Evolutionary conservation across 2,888 invertebrate genomes (phyloP).

Genomic region (Syrphus vitripennis): DNA sequence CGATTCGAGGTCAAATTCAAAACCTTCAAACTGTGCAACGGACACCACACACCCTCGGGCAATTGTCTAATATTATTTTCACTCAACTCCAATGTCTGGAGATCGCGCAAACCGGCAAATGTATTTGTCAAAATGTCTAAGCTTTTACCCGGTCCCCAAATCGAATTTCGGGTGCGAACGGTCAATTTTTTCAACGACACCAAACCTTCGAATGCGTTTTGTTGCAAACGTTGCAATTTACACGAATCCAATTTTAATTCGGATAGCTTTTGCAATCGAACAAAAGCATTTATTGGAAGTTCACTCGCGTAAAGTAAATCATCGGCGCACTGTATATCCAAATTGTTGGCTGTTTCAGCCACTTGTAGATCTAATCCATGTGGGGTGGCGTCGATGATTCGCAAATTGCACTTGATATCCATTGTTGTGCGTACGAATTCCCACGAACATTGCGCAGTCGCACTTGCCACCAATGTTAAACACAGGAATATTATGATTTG

Average conservation of each 20-base stretch:
- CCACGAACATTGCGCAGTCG: conserved; percentile 79
- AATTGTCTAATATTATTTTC: conserved; percentile 92
- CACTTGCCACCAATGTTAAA: conserved; percentile 43
- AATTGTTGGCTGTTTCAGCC: conserved; percentile 87
- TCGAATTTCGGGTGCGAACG: conserved; percentile 89
- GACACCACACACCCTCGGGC: conserved; percentile 91
- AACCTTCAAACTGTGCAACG: conserved; percentile 89
- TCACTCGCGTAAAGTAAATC: conserved; percentile 90
- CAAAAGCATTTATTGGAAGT: conserved; percentile 86
- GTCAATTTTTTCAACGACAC: conserved; percentile 89
- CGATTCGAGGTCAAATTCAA: conserved; percentile 93
- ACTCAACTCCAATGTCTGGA: conserved; percentile 90
- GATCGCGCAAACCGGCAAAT: conserved; percentile 89
- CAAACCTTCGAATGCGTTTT: conserved; percentile 90
- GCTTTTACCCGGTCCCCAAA: conserved; percentile 89
- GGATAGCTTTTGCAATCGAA: conserved; percentile 87
- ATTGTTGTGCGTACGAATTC: conserved; percentile 80
- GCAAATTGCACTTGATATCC: conserved; percentile 80
- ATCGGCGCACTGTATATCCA: conserved; percentile 90
- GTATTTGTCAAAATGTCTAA: conserved; percentile 88
- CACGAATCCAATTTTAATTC: conserved; percentile 90
- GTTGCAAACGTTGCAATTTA: conserved; percentile 89
- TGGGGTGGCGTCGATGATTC: conserved; percentile 77
- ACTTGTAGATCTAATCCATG: conserved; percentile 79
- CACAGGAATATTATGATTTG: conserved; percentile 48